Evolutionary conservation across 1,140 invertebrate species (phyloP).

Genomic region (Lucilia sericata): DNA sequence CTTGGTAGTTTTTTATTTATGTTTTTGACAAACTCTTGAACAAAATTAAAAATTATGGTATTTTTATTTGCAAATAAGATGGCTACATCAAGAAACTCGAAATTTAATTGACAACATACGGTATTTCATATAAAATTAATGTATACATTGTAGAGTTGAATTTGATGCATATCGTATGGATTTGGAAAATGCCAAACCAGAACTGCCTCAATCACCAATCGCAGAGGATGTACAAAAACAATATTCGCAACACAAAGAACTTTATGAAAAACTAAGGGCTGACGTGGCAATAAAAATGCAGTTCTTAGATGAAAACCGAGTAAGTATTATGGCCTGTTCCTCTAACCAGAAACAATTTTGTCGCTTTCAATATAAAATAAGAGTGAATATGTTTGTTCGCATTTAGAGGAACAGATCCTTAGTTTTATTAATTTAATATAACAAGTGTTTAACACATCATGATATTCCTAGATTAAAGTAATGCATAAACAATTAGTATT

Average conservation of each 20-base stretch:
- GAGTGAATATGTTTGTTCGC: too few relatives aligned
- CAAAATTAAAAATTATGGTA: too few relatives aligned
- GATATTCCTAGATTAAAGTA: slow-evolving; percentile 84
- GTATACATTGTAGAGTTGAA: slow-evolving; percentile 78
- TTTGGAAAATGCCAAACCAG: slow-evolving; percentile 80
- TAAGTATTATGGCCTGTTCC: slow-evolving; percentile 67
- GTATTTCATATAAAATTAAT: not conserved
- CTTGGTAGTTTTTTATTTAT: too few relatives aligned
- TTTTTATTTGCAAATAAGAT: not conserved
- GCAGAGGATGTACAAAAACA: slow-evolving; percentile 85
- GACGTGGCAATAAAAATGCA: slow-evolving; percentile 96
- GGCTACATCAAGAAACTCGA: not conserved
- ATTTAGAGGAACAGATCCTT: not conserved
- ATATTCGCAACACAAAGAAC: slow-evolving; percentile 86
- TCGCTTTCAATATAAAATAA: not conserved
- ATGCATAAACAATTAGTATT: slow-evolving; percentile 97
- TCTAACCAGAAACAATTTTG: too few relatives aligned
- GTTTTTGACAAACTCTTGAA: too few relatives aligned
- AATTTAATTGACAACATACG: not conserved
- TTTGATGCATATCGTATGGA: slow-evolving; percentile 97
- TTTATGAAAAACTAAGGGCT: slow-evolving; percentile 90
- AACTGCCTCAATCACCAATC: slow-evolving; percentile 73
- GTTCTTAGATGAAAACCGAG: slow-evolving; percentile 96
- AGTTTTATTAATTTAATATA: too few relatives aligned
- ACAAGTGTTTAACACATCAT: not conserved